A percentile compares a stretch with the other conserved stretches of the same genome.
Conservation (phyloP, 2,797 vertebrate genomes). For the Sardinella longiceps region DNA sequence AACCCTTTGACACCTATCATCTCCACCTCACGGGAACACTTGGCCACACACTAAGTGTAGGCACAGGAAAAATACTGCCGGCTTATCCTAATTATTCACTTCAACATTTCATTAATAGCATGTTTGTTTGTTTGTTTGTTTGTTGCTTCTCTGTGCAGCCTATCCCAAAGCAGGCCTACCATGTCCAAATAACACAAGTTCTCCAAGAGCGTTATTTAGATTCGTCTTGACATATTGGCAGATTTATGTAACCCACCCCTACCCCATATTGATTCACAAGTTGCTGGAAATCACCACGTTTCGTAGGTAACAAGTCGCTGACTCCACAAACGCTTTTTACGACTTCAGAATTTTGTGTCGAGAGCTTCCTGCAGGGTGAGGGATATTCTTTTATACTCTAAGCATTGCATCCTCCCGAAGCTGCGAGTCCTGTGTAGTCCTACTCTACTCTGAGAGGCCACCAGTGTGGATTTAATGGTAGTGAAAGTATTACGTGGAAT, state of each 20-base stretch:
- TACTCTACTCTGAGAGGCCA: constrained; percentile 54
- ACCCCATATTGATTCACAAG: constrained; percentile 71
- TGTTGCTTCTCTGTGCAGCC: constrained; percentile 43
- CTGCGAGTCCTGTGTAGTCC: background rate
- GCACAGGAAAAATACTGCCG: background rate
- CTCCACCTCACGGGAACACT: background rate
- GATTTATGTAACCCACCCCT: constrained; percentile 76
- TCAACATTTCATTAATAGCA: background rate
- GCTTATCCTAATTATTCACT: constrained; percentile 2
- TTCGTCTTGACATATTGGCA: constrained; percentile 77
- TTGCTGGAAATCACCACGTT: constrained; percentile 73
- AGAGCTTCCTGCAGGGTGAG: constrained; percentile 16
- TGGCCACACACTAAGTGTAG: background rate
- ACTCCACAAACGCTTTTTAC: constrained; percentile 33
- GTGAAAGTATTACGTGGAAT: constrained; percentile 74
- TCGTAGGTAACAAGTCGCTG: constrained; percentile 52
- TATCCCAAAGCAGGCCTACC: constrained; percentile 71
- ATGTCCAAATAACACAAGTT: constrained; percentile 51
- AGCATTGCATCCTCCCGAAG: background rate
- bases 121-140: constrained; percentile 15
- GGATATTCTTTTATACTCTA: background rate
- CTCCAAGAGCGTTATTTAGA: constrained; percentile 79
- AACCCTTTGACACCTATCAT: background rate
- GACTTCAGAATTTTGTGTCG: constrained; percentile 17
- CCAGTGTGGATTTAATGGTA: constrained; percentile 70